Base-by-base conservation (phyloP, 2,113 vertebrate genomes). In the Edolisoma coerulescens region DNA sequence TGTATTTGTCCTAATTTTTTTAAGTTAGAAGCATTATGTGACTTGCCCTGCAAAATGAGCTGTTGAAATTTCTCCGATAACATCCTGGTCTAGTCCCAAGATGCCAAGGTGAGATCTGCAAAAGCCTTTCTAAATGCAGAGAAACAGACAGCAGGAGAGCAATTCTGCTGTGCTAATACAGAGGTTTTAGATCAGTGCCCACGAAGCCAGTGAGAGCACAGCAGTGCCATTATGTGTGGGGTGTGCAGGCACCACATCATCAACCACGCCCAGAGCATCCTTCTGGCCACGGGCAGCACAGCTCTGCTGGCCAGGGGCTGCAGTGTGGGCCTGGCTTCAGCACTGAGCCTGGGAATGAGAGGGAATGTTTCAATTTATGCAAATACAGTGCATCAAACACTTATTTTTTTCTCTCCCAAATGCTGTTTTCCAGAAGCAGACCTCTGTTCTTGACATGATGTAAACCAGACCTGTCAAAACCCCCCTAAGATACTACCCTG, bases 401-500 rank as follows among this genome's bases (percentile, higher is more conserved):
- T 7, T 9, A 1, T 3, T 30, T 80, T 80, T 70, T 33, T 44
- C 4, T 2, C 57, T 74, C 32, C 10, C 16, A 24, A 39, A 22
- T 10, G 45, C 54, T 42, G 0, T n/a, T 74, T 73, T 73, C 57
- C 60, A 65, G 77, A 11, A 87, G 33, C 33, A 50, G 15, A 19
- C 7, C 22, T 33, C 67, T 63, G 16, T 16, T 73, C 41, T 35
- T 42, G 54, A 33, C 33, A 20, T 35, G 54, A 18, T 21, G 13
- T 20, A 65, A 90, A 32, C 17, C 33, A 65, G n/a, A 64, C 37
- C 12, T 35, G 10, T 35, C 60, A 42, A 30, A 65, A 15, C 1
- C 2, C 23, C 12, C 17, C 0, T 8, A 18, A n/a, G 20, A 10
- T 20, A 6, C n/a, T 16, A 10, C 12, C 17, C 64, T 27, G 65